Evolutionary conservation across 2,888 invertebrate genomes (phyloP), one percentile per base, ranked within the genome.

Genomic region (Petrophora chlorosata): DNA sequence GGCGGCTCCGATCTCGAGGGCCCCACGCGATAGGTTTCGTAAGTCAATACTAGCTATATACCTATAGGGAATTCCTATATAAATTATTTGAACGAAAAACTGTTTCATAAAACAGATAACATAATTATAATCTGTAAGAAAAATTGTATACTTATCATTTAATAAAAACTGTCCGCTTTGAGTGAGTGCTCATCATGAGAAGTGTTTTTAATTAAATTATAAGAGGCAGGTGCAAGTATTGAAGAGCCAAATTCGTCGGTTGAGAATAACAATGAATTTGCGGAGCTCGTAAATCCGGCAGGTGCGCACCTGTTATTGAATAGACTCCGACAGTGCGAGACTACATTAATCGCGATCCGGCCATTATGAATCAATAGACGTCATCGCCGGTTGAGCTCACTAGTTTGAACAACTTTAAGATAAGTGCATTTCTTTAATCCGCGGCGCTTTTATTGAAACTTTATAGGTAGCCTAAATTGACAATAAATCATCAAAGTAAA

Each of bases 241-340:
- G 66, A 65, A 69, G 70, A 74, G 73, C 73, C 68, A 74, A 72
- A 74, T 70, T 78, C 74, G 73, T 74, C 73, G 77, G 72, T 68
- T 73, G 78, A 74, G 77, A 81, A 82, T 84, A 84, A 82, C 82
- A 83, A 85, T 83, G 81, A 85, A 83, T 80, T 80, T 79, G 76
- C 70, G 65, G 68, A 68, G 77, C 73, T 82, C 85, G 70, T 85
- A 85, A 85, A 85, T 86, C 77, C 74, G 75, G 73, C 75, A 82
- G 82, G 81, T 80, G 79, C 73, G 79, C 73, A 73, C 70, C 79
- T 85, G 79, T 76, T 79, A 76, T 79, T 80, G 84, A 83, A 82
- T 79, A 82, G 78, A 76, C 70, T 75, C 70, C 62, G 66, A 67
- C 76, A 70, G 63, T 66, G 73, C 65, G 70, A 68, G 73, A 76